Percentiles rank a stretch among this genome's conserved stretches.
These are phyloP conservation scores for Melanotaenia boesemani DNA, from an alignment of 2,797 vertebrate genomes.

Conservation along the genomic window DNA sequence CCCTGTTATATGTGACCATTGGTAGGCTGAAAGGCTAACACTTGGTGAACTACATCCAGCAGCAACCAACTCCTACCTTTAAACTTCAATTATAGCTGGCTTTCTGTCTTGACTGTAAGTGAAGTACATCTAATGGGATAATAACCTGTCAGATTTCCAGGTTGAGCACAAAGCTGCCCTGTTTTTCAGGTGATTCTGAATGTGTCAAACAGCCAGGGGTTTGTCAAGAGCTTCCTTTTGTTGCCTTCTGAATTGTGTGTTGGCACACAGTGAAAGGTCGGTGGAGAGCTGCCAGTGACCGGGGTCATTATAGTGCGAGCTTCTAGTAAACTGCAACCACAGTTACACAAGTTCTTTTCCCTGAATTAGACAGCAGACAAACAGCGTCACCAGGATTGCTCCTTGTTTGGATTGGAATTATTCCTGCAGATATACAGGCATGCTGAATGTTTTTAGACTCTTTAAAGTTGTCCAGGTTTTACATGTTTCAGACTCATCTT, in stretches of 20 bases:
- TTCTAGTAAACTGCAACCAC: slow-evolving; percentile 58
- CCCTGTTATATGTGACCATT: slow-evolving; percentile 22
- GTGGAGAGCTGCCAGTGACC: slow-evolving; percentile 59
- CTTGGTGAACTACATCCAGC: slow-evolving; percentile 24
- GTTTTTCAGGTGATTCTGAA: slow-evolving; percentile 61
- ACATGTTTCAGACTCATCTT: neutral
- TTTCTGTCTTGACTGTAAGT: slow-evolving; percentile 59
- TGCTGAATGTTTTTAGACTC: neutral
- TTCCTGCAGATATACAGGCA: neutral
- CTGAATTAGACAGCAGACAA: slow-evolving; percentile 49
- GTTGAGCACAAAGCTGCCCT: slow-evolving; percentile 49
- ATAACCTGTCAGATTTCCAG: slow-evolving; percentile 63
- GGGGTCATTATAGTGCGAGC: slow-evolving; percentile 59
- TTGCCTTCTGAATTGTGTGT: slow-evolving; percentile 60
- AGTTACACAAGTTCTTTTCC: slow-evolving; percentile 43
- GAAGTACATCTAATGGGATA: slow-evolving; percentile 62
- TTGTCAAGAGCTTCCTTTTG: slow-evolving; percentile 58
- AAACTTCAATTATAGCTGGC: slow-evolving; percentile 23
- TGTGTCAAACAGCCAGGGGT: slow-evolving; percentile 52
- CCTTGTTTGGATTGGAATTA: slow-evolving; percentile 18
- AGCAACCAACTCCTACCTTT: slow-evolving; percentile 40
- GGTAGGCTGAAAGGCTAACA: slow-evolving; percentile 38
- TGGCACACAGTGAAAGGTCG: slow-evolving; percentile 64
- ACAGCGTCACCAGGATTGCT: neutral
- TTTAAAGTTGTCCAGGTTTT: neutral